Evolutionary conservation across 2,888 invertebrate genomes (phyloP).

Genomic region (Lycia hirtaria): DNA sequence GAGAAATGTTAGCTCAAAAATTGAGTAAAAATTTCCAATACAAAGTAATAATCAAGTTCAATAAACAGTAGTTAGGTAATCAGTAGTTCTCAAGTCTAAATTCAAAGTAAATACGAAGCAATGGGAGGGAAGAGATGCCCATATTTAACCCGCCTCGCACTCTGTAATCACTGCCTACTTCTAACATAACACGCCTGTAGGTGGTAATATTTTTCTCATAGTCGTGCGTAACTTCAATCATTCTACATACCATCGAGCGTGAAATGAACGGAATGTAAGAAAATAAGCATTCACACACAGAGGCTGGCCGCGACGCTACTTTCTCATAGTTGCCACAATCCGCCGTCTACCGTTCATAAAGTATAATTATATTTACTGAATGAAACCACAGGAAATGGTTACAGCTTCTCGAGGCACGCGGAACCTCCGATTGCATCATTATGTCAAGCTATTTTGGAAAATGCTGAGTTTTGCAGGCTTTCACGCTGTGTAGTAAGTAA

Average conservation of each 20-base stretch:
- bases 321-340: constrained; percentile 52
- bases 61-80: too few relatives aligned
- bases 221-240: constrained; percentile 8
- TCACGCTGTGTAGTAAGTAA: not conserved
- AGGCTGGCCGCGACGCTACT: constrained; percentile 47
- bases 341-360: constrained; percentile 52
- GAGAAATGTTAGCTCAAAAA: too few relatives aligned
- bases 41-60: too few relatives aligned
- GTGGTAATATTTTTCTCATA: not conserved
- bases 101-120: too few relatives aligned
- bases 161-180: too few relatives aligned
- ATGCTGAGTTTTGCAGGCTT: not conserved
- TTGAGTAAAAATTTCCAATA: too few relatives aligned
- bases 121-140: too few relatives aligned
- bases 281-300: constrained; percentile 27
- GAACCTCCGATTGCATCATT: constrained; percentile 50
- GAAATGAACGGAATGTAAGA: constrained; percentile 34
- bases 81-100: too few relatives aligned
- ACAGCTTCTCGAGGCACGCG: constrained; percentile 46
- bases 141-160: too few relatives aligned
- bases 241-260: constrained; percentile 22
- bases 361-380: constrained; percentile 59
- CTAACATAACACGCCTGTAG: too few relatives aligned
- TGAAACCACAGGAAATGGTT: constrained; percentile 61
- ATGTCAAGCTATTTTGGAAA: not conserved